These are phyloP conservation scores for Stichodactyla helianthus DNA, from an alignment of 64 coral and sea anemone species.

Conservation along the genomic window DNA sequence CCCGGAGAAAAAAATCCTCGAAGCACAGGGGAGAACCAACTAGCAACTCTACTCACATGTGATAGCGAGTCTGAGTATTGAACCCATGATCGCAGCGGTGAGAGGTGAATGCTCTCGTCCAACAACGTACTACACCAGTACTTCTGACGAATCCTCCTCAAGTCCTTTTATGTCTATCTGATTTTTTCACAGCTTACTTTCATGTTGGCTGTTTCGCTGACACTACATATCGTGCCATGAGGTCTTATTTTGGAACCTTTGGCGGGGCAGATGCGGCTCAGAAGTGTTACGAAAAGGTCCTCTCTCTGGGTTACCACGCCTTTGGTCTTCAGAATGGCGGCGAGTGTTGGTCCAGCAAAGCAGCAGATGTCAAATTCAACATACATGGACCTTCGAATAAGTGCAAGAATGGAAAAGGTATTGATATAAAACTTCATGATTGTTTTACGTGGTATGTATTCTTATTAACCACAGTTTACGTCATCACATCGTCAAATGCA, in stretches of 20 bases:
- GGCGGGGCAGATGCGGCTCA: slow-evolving; percentile 5
- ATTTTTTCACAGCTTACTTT: slow-evolving; percentile 1
- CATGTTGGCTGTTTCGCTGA: slow-evolving; percentile 9
- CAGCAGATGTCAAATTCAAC: slow-evolving; percentile 7
- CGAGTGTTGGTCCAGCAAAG: slow-evolving; percentile 42
- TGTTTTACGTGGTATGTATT: too few relatives aligned
- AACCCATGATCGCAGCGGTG: too few relatives aligned
- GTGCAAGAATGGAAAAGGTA: slow-evolving; percentile 20
- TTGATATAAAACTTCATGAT: background rate
- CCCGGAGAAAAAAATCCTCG: too few relatives aligned
- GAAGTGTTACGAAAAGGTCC: slow-evolving; percentile 13
- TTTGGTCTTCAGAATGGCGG: slow-evolving; percentile 46
- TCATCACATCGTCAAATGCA: too few relatives aligned
- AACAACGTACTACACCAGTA: too few relatives aligned
- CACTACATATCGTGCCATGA: background rate
- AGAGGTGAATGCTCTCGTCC: too few relatives aligned
- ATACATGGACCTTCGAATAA: slow-evolving; percentile 23
- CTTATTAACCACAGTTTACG: too few relatives aligned
- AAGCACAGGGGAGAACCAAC: too few relatives aligned
- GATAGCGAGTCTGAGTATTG: too few relatives aligned
- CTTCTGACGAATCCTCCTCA: background rate
- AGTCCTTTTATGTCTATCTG: background rate
- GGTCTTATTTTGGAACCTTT: background rate
- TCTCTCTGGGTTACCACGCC: background rate
- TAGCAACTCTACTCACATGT: too few relatives aligned